Base-by-base conservation (phyloP, 2,113 vertebrate genomes). In the Albula goreensis region DNA sequence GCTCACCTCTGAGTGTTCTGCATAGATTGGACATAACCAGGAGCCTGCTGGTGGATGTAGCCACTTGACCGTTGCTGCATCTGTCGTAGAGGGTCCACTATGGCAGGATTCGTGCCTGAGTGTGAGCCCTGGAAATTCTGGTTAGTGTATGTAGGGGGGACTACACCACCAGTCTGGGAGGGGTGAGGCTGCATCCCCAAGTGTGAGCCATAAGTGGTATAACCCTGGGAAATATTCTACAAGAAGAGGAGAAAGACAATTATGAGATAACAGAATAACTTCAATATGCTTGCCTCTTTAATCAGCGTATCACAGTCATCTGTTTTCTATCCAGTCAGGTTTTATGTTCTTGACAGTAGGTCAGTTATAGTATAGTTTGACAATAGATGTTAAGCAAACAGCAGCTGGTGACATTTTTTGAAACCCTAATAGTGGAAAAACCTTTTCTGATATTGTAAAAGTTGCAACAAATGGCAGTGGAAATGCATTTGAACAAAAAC, bases 31-130 rank as follows among this genome's bases (percentile, higher is more conserved):
- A 94, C 92, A 41, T 98, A 99, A 86, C 94, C 95, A 49, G 98
- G 97, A 78, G 98, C 96, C 90, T 99, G 97, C 94, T 97, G 98
- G 94, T 97, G 98, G 87, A 99, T 96, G 1, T 99, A 99, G 92
- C 98, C 98, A 15, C 97, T 99, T 84, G 97, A 96, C 92, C 97
- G 96, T 92, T 96, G 97, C 88, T 95, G 97, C 95, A 99, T 98
- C 86, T 98, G 97, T 90, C 98, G 94, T 52, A 96, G 93, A 88
- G 98, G 94, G 92, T 99, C 98, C 93, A 98, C 95, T 86, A 98
- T 95, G 86, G 94, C 95, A 49, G 97, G 95, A 93, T 96, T 97
- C 85, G 96, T 92, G 88, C 93, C 95, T 85, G 97, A 96, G 92
- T 98, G 97, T 80, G 94, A 88, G 86, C 96, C 96, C 92, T 97